Percentiles rank a stretch among this genome's conserved stretches.
Conservation (phyloP, 2,888 invertebrate genomes). For the Sinodicranocentrus sp. region DNA sequence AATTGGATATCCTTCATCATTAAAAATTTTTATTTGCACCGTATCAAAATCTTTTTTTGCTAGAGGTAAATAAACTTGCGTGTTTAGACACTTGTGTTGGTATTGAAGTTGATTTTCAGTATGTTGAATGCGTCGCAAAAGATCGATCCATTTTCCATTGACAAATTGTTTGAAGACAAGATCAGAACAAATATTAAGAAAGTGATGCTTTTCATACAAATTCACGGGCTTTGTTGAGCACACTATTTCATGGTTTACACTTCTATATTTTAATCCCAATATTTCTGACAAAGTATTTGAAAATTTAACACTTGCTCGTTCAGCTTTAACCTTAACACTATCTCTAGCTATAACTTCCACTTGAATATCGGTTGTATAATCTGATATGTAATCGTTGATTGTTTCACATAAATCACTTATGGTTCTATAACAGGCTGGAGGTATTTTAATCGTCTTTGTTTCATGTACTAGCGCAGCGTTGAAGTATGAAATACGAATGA, state of each 20-base stretch:
- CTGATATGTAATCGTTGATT: background rate
- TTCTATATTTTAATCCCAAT: background rate
- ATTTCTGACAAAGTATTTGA: background rate
- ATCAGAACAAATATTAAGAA: background rate
- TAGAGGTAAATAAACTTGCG: background rate
- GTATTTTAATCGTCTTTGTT: background rate
- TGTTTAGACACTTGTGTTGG: background rate
- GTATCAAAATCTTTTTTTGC: slow-evolving; percentile 1
- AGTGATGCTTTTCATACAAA: background rate
- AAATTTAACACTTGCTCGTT: background rate
- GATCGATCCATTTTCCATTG: background rate
- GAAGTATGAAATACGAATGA: background rate
- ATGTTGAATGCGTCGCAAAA: background rate
- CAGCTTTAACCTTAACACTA: no score
- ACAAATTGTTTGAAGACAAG: background rate
- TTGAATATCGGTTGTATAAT: background rate
- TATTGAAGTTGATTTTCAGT: background rate
- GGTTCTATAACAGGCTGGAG: no score
- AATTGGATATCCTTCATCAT: background rate
- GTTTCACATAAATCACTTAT: no score
- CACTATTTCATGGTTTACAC: background rate
- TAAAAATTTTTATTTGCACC: background rate
- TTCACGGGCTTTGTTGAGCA: background rate
- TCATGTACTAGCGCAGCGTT: background rate
- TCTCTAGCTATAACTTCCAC: background rate